Evolutionary conservation across 1,140 invertebrate species (phyloP), one percentile per base, ranked within the genome.

Genomic region (Heterodera schachtii): DNA sequence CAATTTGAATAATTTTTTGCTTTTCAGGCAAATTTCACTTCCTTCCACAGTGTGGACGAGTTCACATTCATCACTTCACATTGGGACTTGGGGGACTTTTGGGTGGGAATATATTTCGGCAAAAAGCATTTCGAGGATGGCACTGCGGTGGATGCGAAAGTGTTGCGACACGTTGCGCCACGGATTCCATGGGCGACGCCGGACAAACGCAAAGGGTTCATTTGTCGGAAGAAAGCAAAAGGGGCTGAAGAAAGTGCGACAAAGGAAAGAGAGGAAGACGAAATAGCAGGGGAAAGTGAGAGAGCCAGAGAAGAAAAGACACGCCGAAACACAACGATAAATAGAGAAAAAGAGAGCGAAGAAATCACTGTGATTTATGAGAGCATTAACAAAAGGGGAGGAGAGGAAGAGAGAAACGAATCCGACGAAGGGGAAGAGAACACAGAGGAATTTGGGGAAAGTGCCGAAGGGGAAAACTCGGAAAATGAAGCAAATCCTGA

Each of bases 11-110:
- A 13, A 13, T 71, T 71, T 71, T 71, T 71, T 43, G 69, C 21
- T 46, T 64, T 64, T 64, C 19, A 78, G 19, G 77, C 77, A 43
- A 78, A 78, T 31, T 78, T 78, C 70, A 69, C 77, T 71, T 78
- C 77, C 19, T 43, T 78, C 21, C 77, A 69, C 44, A 78, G 77
- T 47, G 43, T 66, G 6, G 64, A 70, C 31, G 77, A 78, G 70
- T 78, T 71, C 47, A 64, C 70, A 46, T 78, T 78, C 46, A 78
- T 78, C 21, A 78, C 3, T 78, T 66, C 66, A 43, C 66, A 78
- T 19, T 78, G 52, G 52, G 44, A 70, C 47, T 5, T 78, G 77
- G 43, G 7, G 9, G 44, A 78, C 2, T 70, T 69, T 78, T 78
- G 77, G 77, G 70, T 78, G 41, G 77, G 77, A 21, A 21, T 78